Conservation (phyloP, 2,113 vertebrate species). For the Rhynchomys soricoides region DNA sequence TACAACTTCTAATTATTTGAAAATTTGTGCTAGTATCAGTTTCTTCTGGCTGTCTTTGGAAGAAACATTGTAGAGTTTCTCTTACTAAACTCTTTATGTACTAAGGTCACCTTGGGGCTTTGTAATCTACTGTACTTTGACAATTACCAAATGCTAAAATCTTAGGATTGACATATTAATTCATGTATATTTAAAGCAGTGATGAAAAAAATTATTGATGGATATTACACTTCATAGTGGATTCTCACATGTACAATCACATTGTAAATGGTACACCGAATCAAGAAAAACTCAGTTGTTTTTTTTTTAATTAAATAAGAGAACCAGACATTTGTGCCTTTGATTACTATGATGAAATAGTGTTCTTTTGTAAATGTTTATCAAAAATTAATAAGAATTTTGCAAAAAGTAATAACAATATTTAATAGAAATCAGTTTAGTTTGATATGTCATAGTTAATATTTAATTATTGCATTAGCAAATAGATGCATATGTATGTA, state of each 20-base stretch:
- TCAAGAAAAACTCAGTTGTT: not conserved
- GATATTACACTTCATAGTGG: not conserved
- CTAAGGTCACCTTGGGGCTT: not conserved
- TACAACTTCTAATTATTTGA: not conserved
- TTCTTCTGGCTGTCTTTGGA: not conserved
- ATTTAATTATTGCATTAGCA: not conserved
- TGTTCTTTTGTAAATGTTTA: not conserved
- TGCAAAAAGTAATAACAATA: not conserved
- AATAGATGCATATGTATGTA: not conserved
- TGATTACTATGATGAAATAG: not conserved
- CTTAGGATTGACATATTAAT: not conserved
- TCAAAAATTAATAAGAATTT: not conserved
- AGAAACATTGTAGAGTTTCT: not conserved
- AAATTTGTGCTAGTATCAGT: not conserved
- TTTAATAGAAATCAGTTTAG: not conserved
- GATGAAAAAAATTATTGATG: not conserved
- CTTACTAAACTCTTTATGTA: not conserved
- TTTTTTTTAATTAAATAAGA: not conserved
- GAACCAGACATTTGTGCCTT: not conserved
- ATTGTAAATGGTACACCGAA: not conserved
- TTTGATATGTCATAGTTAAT: not conserved
- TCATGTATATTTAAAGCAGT: not conserved
- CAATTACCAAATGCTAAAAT: not conserved
- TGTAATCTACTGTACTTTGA: not conserved
- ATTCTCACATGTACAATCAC: accelerated